These are phyloP conservation scores for Pipistrellus nathusii DNA, from an alignment of 2,797 vertebrate species.

Conservation along the genomic window DNA sequence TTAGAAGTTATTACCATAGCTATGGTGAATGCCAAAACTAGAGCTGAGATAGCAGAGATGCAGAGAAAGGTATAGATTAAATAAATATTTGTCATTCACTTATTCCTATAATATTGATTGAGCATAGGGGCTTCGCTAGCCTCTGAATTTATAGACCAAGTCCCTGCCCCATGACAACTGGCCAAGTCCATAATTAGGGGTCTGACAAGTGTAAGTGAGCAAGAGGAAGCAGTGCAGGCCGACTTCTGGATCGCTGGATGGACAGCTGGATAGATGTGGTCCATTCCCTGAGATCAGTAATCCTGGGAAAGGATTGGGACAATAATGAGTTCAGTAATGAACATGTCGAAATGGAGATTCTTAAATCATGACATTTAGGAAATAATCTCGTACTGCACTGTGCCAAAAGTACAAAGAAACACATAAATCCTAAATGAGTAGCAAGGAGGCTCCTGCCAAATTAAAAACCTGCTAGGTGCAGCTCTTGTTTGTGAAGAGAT, in stretches of 20 bases:
- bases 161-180: neutral
- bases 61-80: neutral
- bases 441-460: conserved; percentile 39
- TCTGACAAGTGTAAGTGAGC: neutral
- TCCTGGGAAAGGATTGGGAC: neutral
- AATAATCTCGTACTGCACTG: conserved; percentile 43
- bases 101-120: neutral
- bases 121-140: neutral
- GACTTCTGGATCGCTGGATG: neutral
- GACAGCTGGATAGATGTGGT: neutral
- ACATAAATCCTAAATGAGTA: neutral
- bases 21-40: neutral
- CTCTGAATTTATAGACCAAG: neutral
- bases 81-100: neutral
- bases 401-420: conserved; percentile 48
- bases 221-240: neutral
- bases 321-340: neutral
- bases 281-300: neutral
- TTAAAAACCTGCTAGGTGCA: neutral
- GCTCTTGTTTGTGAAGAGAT: conserved; percentile 58
- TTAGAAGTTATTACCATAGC: neutral
- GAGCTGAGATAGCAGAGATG: neutral
- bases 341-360: neutral
- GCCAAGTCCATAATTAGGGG: neutral
- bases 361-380: conserved; percentile 41